A percentile compares a stretch with the other conserved stretches of the same genome.
phyloP scores from a whole-genome alignment of 2,113 vertebrate species.

The Marmota flaviventris region DNA sequence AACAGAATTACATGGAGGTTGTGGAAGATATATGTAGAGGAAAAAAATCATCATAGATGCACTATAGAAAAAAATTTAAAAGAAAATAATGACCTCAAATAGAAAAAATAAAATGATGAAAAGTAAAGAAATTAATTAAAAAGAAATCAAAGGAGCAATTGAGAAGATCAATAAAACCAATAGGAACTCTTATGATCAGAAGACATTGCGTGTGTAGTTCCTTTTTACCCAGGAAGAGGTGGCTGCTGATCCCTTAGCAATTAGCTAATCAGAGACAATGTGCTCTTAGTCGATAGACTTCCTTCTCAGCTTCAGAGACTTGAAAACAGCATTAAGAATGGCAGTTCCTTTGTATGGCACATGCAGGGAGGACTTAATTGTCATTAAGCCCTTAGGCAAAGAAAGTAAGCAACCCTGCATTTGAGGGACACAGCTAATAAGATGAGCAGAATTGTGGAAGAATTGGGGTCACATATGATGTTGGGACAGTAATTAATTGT shows the following conservation, averaged over 20 bases:
- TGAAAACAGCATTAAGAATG: too few species aligned
- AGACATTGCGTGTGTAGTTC: too few species aligned
- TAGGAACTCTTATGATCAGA: background rate
- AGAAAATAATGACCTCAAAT: too few species aligned
- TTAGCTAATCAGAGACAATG: background rate
- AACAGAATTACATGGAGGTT: background rate
- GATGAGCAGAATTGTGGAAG: background rate
- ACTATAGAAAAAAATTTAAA: background rate
- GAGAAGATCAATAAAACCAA: background rate
- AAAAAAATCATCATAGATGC: background rate
- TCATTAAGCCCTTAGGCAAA: background rate
- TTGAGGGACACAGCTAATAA: background rate
- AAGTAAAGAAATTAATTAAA: too few species aligned
- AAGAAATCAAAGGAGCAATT: background rate
- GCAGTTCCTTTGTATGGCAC: too few species aligned
- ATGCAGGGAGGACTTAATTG: background rate
- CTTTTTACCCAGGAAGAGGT: background rate
- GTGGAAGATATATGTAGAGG: background rate
- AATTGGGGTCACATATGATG: background rate
- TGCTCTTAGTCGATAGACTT: background rate
- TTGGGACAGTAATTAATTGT: background rate
- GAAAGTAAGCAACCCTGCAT: background rate
- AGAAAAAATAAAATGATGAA: too few species aligned
- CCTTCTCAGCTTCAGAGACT: background rate
- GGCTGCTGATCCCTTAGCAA: background rate